A percentile compares a stretch with the other conserved stretches of the same genome.
Evolutionary conservation across 2,888 invertebrate genomes (phyloP).

Genomic region (Chelonus formosanus): DNA sequence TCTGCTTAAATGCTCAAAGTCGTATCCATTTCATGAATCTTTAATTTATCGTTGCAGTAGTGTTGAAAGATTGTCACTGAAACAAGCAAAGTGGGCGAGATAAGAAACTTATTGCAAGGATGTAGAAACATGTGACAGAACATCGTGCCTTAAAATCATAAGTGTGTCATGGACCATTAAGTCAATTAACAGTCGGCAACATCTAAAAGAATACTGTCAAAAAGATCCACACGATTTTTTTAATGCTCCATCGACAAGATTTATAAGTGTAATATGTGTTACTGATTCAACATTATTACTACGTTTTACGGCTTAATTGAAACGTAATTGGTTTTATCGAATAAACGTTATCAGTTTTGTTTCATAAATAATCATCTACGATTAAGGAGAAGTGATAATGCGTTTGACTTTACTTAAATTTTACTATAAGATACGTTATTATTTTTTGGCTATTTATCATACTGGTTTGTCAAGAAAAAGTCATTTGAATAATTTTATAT

Average conservation of each 20-base stretch:
- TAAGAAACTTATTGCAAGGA: conserved; percentile 17
- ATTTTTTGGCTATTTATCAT: too few species aligned
- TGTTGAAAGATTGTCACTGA: background rate
- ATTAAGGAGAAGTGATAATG: too few species aligned
- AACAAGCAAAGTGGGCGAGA: background rate
- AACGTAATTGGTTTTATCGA: conserved; percentile 22
- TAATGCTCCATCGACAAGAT: conserved; percentile 11
- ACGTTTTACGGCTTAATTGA: conserved; percentile 28
- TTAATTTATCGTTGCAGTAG: conserved; percentile 15
- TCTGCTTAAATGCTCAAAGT: conserved; percentile 3
- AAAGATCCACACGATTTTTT: background rate
- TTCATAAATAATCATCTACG: too few species aligned
- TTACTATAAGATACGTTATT: too few species aligned
- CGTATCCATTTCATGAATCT: background rate
- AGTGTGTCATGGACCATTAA: conserved; percentile 56
- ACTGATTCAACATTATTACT: conserved; percentile 19
- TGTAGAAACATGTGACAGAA: conserved; percentile 42
- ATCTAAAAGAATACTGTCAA: conserved; percentile 40
- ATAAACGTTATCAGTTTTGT: too few species aligned
- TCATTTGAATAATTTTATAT: too few species aligned
- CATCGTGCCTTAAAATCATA: conserved; percentile 45
- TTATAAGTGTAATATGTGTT: conserved; percentile 24
- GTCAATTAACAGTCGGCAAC: conserved; percentile 55
- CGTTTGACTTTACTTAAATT: too few species aligned
- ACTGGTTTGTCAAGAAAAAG: too few species aligned